Conservation (phyloP, 2,797 vertebrate genomes). For the Lateolabrax maculatus region DNA sequence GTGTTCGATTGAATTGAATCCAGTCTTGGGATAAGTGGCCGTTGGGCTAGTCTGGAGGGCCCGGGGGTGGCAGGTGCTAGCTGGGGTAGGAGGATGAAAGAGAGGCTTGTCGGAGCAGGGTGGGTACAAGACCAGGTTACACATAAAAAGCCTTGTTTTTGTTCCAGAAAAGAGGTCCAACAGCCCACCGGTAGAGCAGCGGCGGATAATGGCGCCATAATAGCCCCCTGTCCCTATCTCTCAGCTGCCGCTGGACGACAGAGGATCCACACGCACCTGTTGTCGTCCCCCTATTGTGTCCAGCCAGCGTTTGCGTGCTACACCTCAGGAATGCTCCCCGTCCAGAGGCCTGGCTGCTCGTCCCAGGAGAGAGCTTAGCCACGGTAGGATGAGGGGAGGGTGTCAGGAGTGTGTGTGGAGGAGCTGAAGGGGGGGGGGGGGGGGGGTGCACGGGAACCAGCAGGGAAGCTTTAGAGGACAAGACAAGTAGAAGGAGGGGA, state of each 20-base stretch:
- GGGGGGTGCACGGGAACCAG: slow-evolving; percentile 41
- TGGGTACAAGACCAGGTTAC: slow-evolving; percentile 76
- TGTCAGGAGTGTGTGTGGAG: slow-evolving; percentile 40
- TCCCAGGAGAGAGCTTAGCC: slow-evolving; percentile 81
- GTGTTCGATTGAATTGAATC: slow-evolving; percentile 41
- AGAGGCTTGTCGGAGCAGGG: slow-evolving; percentile 61
- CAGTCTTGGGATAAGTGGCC: slow-evolving; percentile 59
- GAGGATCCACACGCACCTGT: slow-evolving; percentile 83
- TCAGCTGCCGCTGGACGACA: slow-evolving; percentile 81
- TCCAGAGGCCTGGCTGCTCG: slow-evolving; percentile 64
- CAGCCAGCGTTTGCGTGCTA: slow-evolving; percentile 60
- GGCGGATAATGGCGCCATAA: slow-evolving; percentile 70
- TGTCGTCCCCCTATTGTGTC: slow-evolving; percentile 73
- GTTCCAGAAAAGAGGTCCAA: slow-evolving; percentile 64
- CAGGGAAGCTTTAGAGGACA: slow-evolving; percentile 72
- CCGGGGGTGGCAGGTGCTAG: slow-evolving; percentile 72
- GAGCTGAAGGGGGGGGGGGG: background rate
- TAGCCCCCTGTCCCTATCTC: slow-evolving; percentile 68
- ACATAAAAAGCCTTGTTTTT: slow-evolving; percentile 75
- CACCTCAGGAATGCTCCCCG: slow-evolving; percentile 84
- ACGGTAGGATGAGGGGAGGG: slow-evolving; percentile 48
- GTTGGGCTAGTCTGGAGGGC: slow-evolving; percentile 66
- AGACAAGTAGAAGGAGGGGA: slow-evolving; percentile 53
- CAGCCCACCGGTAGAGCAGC: slow-evolving; percentile 68
- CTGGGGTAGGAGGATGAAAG: slow-evolving; percentile 67